These are phyloP conservation scores for Anolis apletophallus DNA, from an alignment of 2,797 vertebrate species.

Conservation along the genomic window DNA sequence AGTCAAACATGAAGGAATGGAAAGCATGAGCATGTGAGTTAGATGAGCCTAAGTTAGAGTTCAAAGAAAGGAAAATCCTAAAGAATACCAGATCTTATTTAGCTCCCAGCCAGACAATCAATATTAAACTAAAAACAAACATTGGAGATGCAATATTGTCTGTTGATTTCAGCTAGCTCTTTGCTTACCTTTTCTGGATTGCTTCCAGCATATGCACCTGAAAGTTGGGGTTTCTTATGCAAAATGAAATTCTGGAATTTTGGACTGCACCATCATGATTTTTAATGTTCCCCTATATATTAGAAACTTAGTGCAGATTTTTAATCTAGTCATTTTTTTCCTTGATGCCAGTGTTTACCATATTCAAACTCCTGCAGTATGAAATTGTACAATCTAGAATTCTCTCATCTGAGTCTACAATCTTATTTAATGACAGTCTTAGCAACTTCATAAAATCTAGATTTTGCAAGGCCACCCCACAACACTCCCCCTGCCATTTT, in stretches of 20 bases:
- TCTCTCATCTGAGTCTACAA: neutral
- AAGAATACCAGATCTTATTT: neutral
- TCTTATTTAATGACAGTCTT: neutral
- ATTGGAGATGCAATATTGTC: neutral
- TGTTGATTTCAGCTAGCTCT: neutral
- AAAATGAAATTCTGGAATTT: neutral
- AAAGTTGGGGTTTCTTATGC: neutral
- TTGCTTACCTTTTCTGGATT: neutral
- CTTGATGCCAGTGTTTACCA: neutral
- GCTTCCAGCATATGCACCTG: neutral
- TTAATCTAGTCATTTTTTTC: neutral
- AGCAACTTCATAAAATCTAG: neutral
- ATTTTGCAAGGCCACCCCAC: neutral
- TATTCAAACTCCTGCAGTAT: neutral
- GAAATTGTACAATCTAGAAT: neutral
- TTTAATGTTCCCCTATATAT: neutral
- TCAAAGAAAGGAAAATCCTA: slow-evolving; percentile 20
- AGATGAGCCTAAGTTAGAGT: slow-evolving; percentile 12
- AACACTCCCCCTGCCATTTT: no score
- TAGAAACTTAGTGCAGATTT: neutral
- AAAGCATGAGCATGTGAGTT: slow-evolving; percentile 12
- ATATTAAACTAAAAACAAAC: slow-evolving; percentile 17
- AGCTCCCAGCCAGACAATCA: neutral
- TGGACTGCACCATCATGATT: neutral
- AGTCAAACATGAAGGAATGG: neutral